Base-by-base conservation (phyloP, 1,140 invertebrate genomes). In the Chionoecetes opilio region DNA sequence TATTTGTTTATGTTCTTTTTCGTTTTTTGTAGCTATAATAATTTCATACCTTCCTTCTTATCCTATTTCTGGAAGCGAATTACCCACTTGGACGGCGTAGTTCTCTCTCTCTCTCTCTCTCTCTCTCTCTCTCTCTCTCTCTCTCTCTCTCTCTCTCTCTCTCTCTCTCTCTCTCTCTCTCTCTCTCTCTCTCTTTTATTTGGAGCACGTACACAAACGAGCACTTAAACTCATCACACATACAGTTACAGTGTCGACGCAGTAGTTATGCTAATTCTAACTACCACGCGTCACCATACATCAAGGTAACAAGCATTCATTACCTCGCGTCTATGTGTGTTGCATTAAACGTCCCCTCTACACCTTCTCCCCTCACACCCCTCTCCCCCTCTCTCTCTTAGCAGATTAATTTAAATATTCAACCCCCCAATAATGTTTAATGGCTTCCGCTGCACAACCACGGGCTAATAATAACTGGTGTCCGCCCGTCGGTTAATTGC, bases 251-350 rank as follows among this genome's bases (percentile, higher is more conserved):
- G 21, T n/a, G 63, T n/a, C n/a, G n/a, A 21, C 63, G 63, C 11
- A n/a, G 63, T 75, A 75, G 63, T 75, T 75, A 75, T 75, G 63
- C 63, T 75, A 75, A 75, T 75, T 75, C n/a, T 75, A 75, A 75
- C 63, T 17, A 75, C 63, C 63, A 26, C 21, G 63, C 63, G 63
- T 75, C 63, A 75, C 21, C 63, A 75, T 75, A n/a, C 63, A 75
- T 75, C 63, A 75, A n/a, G n/a, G 21, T 75, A 75, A 75, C 63
- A 26, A n/a, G 63, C 11, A 75, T 75, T 75, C 63, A 75, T 75
- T 75, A 75, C 63, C 3, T n/a, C 6, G 21, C n/a, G 63, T 75
- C 6, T 75, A 14, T 46, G 63, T 75, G 63, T 75, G 21, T 75
- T 34, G 32, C n/a, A 38, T 38, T 38, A 87, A 38, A 29, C n/a